These are phyloP conservation scores for Cenopis cana DNA, from an alignment of 2,888 invertebrate species.

Conservation along the genomic window DNA sequence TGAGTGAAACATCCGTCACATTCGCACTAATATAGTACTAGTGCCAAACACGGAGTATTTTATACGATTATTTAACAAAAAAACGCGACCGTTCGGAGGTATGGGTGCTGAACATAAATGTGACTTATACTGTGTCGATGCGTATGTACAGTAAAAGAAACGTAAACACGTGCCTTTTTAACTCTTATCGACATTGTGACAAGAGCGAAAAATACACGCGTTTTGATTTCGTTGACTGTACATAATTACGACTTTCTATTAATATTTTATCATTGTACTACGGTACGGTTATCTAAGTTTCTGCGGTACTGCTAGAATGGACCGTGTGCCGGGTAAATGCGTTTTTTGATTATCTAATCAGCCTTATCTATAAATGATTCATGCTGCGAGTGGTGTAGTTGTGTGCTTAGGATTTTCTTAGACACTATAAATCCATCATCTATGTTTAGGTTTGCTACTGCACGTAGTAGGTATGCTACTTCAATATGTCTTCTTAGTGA, in stretches of 20 bases:
- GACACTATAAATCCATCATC: conserved; percentile 10
- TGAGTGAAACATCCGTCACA: neutral
- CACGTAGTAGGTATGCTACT: neutral
- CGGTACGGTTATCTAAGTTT: conserved; percentile 1
- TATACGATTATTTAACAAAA: neutral
- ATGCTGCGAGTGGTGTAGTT: conserved; percentile 15
- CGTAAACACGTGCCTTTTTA: too few relatives aligned
- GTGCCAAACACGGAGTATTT: neutral
- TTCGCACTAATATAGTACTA: too few relatives aligned
- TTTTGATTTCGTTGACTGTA: too few relatives aligned
- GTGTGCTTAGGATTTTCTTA: conserved; percentile 14
- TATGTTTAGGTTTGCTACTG: neutral
- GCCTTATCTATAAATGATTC: conserved; percentile 34
- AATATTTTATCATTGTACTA: too few relatives aligned
- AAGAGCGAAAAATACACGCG: too few relatives aligned
- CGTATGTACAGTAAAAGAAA: too few relatives aligned
- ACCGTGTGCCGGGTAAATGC: neutral
- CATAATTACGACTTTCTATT: too few relatives aligned
- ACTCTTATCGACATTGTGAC: too few relatives aligned
- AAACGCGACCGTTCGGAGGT: neutral
- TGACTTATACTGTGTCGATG: too few relatives aligned
- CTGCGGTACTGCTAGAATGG: neutral
- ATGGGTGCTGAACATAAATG: too few relatives aligned
- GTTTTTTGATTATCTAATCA: conserved; percentile 39
- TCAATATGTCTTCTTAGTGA: conserved; percentile 11